Conservation (phyloP, 2,888 invertebrate species). For the Agrotis exclamationis region DNA sequence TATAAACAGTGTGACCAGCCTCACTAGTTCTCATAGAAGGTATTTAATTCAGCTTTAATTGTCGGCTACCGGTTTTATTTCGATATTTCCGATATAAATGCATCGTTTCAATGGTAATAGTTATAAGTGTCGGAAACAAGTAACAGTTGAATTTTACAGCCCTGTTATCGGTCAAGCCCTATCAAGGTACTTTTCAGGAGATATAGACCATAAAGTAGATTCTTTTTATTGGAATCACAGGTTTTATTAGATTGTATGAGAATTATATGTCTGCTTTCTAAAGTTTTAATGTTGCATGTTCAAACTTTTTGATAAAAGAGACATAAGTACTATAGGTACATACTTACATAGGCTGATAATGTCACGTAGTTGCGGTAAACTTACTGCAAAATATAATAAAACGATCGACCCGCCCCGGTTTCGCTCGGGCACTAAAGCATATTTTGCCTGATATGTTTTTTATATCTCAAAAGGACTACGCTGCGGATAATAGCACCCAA, state of each 20-base stretch:
- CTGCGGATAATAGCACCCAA: too few relatives aligned
- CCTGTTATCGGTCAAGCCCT: constrained; percentile 41
- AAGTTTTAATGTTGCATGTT: not conserved
- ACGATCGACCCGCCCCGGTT: too few relatives aligned
- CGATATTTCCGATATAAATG: constrained; percentile 40
- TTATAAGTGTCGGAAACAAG: constrained; percentile 38
- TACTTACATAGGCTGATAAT: not conserved
- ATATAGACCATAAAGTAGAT: constrained; percentile 14
- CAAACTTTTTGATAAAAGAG: too few relatives aligned
- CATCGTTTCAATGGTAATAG: constrained; percentile 37
- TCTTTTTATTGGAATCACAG: constrained; percentile 15
- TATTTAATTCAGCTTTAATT: constrained; percentile 44
- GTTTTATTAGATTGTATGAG: constrained; percentile 12
- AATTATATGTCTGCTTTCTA: not conserved
- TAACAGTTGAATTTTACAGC: constrained; percentile 37
- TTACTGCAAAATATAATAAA: too few relatives aligned
- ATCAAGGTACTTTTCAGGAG: constrained; percentile 16
- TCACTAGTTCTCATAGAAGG: constrained; percentile 10
- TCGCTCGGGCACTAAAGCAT: too few relatives aligned
- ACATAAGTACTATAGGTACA: too few relatives aligned
- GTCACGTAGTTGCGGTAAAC: not conserved
- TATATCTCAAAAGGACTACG: too few relatives aligned
- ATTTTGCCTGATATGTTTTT: too few relatives aligned
- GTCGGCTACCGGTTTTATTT: constrained; percentile 64
- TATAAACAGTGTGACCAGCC: constrained; percentile 42